Evolutionary conservation across 1,140 invertebrate genomes (phyloP).

Genomic region (Hirudo medicinalis): DNA sequence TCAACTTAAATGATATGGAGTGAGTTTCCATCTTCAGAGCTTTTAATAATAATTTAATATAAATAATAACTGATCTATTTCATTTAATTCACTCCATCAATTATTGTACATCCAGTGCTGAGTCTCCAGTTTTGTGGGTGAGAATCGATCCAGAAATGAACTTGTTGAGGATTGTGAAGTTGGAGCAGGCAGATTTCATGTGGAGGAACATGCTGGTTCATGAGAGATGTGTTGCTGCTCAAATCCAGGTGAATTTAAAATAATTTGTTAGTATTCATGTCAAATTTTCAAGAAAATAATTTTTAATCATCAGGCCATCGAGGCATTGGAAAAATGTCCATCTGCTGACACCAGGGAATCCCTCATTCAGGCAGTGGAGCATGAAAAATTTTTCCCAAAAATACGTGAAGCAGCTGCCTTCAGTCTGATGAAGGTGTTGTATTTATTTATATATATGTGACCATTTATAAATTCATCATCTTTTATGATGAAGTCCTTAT

Average conservation of each 20-base stretch:
- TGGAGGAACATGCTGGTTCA: slow-evolving; percentile 96
- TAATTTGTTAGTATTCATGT: too few relatives aligned
- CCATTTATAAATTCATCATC: too few relatives aligned
- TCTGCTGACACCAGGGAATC: slow-evolving; percentile 71
- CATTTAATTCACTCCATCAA: neutral
- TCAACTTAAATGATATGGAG: slow-evolving; percentile 92
- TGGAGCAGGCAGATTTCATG: slow-evolving; percentile 93
- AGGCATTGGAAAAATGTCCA: slow-evolving; percentile 67
- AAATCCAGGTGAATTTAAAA: slow-evolving; percentile 37
- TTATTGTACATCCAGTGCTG: slow-evolving; percentile 41
- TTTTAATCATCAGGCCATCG: slow-evolving; percentile 58
- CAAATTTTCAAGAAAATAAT: too few relatives aligned
- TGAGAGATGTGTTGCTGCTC: slow-evolving; percentile 87
- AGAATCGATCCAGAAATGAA: slow-evolving; percentile 94
- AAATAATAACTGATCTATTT: neutral
- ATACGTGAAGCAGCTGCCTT: slow-evolving; percentile 72
- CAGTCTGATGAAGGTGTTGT: slow-evolving; percentile 67
- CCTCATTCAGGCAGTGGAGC: slow-evolving; percentile 83
- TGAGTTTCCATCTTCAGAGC: slow-evolving; percentile 43
- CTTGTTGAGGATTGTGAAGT: slow-evolving; percentile 68
- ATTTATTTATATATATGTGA: too few relatives aligned
- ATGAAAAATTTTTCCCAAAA: slow-evolving; percentile 82
- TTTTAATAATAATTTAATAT: neutral
- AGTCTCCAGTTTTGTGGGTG: slow-evolving; percentile 98
- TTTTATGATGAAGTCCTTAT: too few relatives aligned